Evolutionary conservation across 2,797 vertebrate species (phyloP).

Genomic region (Centropyge bicolor): DNA sequence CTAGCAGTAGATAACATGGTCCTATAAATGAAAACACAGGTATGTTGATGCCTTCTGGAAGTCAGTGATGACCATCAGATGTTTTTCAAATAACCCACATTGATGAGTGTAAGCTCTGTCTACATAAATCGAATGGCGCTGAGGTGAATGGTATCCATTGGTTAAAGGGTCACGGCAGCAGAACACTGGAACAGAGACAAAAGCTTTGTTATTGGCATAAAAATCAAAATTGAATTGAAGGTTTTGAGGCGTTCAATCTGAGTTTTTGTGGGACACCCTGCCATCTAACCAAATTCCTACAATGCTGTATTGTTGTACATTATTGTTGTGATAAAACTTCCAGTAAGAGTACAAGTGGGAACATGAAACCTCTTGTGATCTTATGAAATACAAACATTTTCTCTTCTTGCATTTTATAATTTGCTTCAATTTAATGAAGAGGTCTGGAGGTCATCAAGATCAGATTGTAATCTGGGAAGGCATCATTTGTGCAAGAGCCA

Average conservation of each 20-base stretch:
- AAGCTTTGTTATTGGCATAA: not conserved
- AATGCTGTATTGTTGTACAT: not conserved
- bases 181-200: not conserved
- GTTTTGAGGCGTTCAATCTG: not conserved
- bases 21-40: not conserved
- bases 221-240: not conserved
- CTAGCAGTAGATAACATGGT: not conserved
- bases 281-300: not conserved
- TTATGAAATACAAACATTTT: not conserved
- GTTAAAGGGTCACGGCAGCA: not conserved
- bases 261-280: not conserved
- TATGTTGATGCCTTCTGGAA: no score
- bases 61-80: not conserved
- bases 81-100: not conserved
- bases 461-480: not conserved
- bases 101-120: not conserved
- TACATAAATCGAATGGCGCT: not conserved
- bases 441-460: no score
- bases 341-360: no score
- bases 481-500: rapidly evolving
- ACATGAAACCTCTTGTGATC: not conserved
- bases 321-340: no score
- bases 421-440: no score
- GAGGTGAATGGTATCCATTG: not conserved
- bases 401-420: no score